phyloP scores from a whole-genome alignment of 2,888 invertebrate species.

The Polydrusus cervinus region DNA sequence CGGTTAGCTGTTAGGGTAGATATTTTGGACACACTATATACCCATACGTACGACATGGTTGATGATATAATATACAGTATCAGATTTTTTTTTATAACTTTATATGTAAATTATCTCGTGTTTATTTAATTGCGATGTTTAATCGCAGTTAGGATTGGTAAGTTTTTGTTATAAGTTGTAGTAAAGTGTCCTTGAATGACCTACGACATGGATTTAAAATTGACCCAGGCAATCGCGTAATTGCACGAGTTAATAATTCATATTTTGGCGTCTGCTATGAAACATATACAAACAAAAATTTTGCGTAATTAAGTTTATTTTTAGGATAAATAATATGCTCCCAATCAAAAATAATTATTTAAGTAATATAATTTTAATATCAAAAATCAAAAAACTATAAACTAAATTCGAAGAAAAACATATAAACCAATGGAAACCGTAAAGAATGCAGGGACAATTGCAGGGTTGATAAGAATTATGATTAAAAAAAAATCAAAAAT shows the following conservation, averaged over 20 bases:
- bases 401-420: too few relatives aligned
- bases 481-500: too few relatives aligned
- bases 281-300: neutral
- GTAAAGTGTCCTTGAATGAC: slow-evolving; percentile 47
- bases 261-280: slow-evolving; percentile 16
- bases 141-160: slow-evolving; percentile 30
- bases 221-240: slow-evolving; percentile 39
- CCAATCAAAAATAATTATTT: too few relatives aligned
- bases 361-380: too few relatives aligned
- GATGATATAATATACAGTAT: neutral
- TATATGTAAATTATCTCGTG: neutral
- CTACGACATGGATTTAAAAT: slow-evolving; percentile 45
- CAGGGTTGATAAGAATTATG: too few relatives aligned
- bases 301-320: too few relatives aligned
- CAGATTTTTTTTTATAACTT: neutral
- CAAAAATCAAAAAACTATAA: too few relatives aligned
- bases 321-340: too few relatives aligned
- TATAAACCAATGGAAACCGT: too few relatives aligned
- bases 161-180: slow-evolving; percentile 28
- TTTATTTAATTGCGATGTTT: slow-evolving; percentile 19
- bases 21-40: too few relatives aligned
- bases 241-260: slow-evolving; percentile 5
- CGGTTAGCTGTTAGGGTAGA: too few relatives aligned
- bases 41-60: neutral
- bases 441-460: too few relatives aligned